These are phyloP conservation scores for Sebastes kiyomatsui DNA, from an alignment of 2,797 vertebrate species.

Conservation along the genomic window DNA sequence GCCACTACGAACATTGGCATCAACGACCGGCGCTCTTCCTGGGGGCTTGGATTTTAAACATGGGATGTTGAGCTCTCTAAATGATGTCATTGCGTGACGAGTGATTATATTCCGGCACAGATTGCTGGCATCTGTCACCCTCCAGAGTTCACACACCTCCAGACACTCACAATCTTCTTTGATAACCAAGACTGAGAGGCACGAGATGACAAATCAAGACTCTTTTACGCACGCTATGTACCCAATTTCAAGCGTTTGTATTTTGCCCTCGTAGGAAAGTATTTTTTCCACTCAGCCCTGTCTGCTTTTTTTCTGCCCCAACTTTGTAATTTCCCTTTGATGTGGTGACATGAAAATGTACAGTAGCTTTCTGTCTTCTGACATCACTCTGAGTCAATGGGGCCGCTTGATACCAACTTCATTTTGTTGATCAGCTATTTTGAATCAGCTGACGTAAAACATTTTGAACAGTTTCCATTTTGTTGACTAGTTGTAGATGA, in stretches of 20 bases:
- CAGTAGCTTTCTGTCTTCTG: constrained; percentile 37
- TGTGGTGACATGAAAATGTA: constrained; percentile 46
- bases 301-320: background rate
- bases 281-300: constrained; percentile 46
- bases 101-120: constrained; percentile 37
- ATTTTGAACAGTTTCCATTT: background rate
- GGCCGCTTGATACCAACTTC: background rate
- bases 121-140: constrained; percentile 13
- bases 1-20: too few species aligned
- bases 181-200: constrained; percentile 48
- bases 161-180: constrained; percentile 33
- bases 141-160: constrained; percentile 60
- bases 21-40: too few species aligned
- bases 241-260: constrained; percentile 52
- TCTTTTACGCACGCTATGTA: constrained; percentile 57
- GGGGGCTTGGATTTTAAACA: background rate
- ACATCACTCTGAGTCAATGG: constrained; percentile 22
- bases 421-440: background rate
- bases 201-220: constrained; percentile 55
- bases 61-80: background rate
- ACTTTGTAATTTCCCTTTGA: constrained; percentile 47
- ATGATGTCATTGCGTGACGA: background rate
- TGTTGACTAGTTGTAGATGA: background rate
- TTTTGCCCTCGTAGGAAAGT: constrained; percentile 35
- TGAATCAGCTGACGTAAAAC: background rate